Conservation (phyloP, 2,888 invertebrate species). For the Parnassius apollo region DNA sequence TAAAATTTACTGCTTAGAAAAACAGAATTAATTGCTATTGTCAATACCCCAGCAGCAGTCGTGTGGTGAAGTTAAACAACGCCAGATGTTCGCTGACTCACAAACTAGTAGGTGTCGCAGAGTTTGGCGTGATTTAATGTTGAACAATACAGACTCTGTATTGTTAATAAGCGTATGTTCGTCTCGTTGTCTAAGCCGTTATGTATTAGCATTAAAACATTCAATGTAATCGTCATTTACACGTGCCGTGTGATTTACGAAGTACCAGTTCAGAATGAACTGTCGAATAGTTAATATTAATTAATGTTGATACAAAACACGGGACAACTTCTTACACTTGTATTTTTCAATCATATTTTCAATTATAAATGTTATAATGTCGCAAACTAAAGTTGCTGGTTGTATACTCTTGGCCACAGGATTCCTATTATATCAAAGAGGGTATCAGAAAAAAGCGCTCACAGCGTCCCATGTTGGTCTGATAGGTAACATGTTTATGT, state of each 20-base stretch:
- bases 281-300: neutral
- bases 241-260: conserved; percentile 33
- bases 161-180: conserved; percentile 32
- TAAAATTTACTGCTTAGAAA: too few relatives aligned
- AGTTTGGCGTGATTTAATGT: conserved; percentile 43
- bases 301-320: too few relatives aligned
- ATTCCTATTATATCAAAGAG: too few relatives aligned
- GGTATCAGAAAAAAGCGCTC: too few relatives aligned
- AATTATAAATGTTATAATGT: too few relatives aligned
- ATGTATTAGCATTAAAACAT: conserved; percentile 27
- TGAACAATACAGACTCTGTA: conserved; percentile 32
- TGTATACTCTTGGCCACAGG: too few relatives aligned
- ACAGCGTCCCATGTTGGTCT: too few relatives aligned
- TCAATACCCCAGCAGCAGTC: conserved; percentile 1
- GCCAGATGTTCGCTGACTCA: conserved; percentile 70
- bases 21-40: neutral
- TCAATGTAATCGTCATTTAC: conserved; percentile 21
- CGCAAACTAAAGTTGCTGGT: too few relatives aligned
- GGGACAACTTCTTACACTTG: too few relatives aligned
- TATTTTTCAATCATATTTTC: too few relatives aligned
- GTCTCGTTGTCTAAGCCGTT: conserved; percentile 19
- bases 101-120: conserved; percentile 56
- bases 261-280: conserved; percentile 31
- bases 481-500: too few relatives aligned
- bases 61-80: conserved; percentile 38